Conservation (phyloP, 2,113 vertebrate species). For the Noturus placidus region DNA sequence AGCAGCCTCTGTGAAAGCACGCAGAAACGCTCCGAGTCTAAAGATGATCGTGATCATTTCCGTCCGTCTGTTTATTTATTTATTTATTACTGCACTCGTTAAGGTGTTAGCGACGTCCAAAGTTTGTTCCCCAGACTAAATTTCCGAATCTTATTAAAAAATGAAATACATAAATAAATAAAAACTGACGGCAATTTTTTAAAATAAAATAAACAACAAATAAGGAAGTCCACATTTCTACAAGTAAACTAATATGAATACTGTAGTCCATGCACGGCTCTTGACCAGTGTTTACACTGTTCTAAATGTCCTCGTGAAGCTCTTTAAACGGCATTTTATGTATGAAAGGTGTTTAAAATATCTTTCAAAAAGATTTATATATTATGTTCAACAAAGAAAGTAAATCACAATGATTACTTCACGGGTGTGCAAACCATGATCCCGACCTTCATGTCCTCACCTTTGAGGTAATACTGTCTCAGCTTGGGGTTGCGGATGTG, state of each 20-base stretch:
- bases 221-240: too few species aligned
- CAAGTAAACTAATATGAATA: too few species aligned
- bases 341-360: background rate
- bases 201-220: too few species aligned
- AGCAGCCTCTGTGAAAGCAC: slow-evolving; percentile 42
- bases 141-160: background rate
- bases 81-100: background rate
- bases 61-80: background rate
- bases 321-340: background rate
- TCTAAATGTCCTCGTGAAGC: background rate
- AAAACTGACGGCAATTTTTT: too few species aligned
- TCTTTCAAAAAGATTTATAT: too few species aligned
- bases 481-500: slow-evolving; percentile 78
- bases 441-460: slow-evolving; percentile 48
- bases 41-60: background rate
- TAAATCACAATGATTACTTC: background rate
- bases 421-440: background rate
- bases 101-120: background rate
- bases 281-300: background rate
- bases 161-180: too few species aligned
- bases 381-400: too few species aligned
- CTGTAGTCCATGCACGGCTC: background rate
- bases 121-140: too few species aligned
- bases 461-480: slow-evolving; percentile 76
- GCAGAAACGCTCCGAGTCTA: background rate